phyloP scores from a whole-genome alignment of 2,888 invertebrate genomes.

The Nebria brevicollis region DNA sequence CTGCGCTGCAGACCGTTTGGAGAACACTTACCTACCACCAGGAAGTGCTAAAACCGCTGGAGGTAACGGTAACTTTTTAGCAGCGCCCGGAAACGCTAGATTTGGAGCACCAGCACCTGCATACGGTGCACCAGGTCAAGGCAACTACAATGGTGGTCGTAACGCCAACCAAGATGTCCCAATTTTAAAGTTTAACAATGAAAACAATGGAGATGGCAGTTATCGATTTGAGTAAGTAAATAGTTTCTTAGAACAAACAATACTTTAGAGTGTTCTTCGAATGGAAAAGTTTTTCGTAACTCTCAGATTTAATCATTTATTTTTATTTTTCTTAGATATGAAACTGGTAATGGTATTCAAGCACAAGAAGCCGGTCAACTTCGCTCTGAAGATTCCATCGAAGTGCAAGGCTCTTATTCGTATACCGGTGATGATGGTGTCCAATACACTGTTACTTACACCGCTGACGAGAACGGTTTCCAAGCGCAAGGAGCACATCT shows the following conservation, averaged over 20 bases:
- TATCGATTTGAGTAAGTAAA: slow-evolving; percentile 63
- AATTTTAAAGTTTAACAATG: slow-evolving; percentile 61
- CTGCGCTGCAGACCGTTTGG: slow-evolving; percentile 65
- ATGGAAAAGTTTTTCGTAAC: no score
- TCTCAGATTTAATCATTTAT: no score
- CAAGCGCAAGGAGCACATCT: slow-evolving; percentile 66
- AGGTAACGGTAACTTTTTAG: slow-evolving; percentile 59
- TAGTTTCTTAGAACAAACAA: neutral
- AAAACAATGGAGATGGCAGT: slow-evolving; percentile 63
- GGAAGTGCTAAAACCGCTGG: slow-evolving; percentile 65
- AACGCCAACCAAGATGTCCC: slow-evolving; percentile 57
- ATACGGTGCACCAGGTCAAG: slow-evolving; percentile 16
- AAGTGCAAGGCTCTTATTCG: slow-evolving; percentile 64
- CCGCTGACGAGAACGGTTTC: slow-evolving; percentile 67
- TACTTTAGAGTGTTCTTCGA: neutral
- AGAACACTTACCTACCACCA: slow-evolving; percentile 70
- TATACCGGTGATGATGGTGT: slow-evolving; percentile 66
- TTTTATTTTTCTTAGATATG: slow-evolving; percentile 67
- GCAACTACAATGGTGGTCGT: slow-evolving; percentile 37
- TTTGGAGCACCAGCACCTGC: slow-evolving; percentile 2
- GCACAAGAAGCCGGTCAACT: slow-evolving; percentile 79
- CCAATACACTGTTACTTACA: slow-evolving; percentile 63
- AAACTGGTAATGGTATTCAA: slow-evolving; percentile 80
- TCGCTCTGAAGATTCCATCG: slow-evolving; percentile 71
- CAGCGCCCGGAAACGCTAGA: slow-evolving; percentile 50